phyloP scores from a whole-genome alignment of 1,140 invertebrate species.

The Pomacea maculata region DNA sequence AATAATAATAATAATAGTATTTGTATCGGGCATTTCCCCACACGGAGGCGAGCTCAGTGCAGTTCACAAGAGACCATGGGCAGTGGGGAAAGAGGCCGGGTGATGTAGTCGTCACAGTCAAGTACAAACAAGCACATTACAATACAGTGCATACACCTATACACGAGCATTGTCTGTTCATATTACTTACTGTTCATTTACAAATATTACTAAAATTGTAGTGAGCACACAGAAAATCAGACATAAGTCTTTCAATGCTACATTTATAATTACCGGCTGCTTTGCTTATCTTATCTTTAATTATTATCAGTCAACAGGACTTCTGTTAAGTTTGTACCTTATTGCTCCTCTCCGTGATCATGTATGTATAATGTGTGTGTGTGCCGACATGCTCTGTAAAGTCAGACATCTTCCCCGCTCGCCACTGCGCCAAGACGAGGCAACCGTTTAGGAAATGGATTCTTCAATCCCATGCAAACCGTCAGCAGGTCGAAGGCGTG shows the following conservation, averaged over 20 bases:
- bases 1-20: not conserved
- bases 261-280: not conserved
- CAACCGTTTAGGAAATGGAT: not conserved
- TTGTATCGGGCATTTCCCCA: not conserved
- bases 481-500: not conserved
- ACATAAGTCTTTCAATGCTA: too few relatives aligned
- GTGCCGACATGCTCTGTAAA: not conserved
- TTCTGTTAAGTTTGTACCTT: not conserved
- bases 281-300: not conserved
- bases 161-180: too few relatives aligned
- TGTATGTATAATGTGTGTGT: not conserved
- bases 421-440: not conserved
- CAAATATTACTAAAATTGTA: not conserved
- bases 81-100: not conserved
- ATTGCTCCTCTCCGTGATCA: not conserved
- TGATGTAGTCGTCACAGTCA: not conserved
- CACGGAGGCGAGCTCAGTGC: not conserved
- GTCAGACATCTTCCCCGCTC: not conserved
- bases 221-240: not conserved
- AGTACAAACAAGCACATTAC: not conserved
- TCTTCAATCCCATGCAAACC: not conserved
- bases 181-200: too few relatives aligned
- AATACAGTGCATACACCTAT: too few relatives aligned
- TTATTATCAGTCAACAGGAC: not conserved
- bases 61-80: not conserved